Conservation (phyloP, 2,888 invertebrate species). For the Ecliptopera silaceata region DNA sequence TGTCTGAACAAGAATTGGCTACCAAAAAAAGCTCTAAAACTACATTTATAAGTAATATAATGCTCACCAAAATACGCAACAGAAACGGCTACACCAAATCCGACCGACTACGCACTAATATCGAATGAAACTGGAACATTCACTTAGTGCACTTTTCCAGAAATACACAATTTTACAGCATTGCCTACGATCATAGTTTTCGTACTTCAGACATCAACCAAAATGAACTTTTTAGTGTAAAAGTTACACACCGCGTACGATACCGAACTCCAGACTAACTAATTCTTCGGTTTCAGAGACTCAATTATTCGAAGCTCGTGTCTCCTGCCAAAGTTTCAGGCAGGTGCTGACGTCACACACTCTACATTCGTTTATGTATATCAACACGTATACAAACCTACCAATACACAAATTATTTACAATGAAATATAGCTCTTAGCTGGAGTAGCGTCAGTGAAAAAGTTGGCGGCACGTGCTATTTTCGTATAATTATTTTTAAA, state of each 20-base stretch:
- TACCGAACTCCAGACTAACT: constrained; percentile 76
- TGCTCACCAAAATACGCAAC: constrained; percentile 12
- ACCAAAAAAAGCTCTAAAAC: too few species aligned
- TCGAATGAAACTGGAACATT: constrained; percentile 15
- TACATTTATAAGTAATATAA: neutral
- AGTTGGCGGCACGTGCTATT: constrained; percentile 35
- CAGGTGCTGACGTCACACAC: constrained; percentile 76
- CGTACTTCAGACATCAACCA: constrained; percentile 8
- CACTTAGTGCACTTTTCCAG: constrained; percentile 19
- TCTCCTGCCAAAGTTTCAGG: constrained; percentile 80
- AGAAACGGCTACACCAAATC: constrained; percentile 7
- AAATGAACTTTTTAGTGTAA: constrained; percentile 9
- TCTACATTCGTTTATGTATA: constrained; percentile 59
- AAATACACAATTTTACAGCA: constrained; percentile 20
- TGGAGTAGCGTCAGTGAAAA: constrained; percentile 52
- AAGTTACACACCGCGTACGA: constrained; percentile 52
- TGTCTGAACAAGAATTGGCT: too few species aligned
- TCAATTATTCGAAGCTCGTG: constrained; percentile 74
- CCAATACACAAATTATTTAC: constrained; percentile 62
- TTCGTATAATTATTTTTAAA: constrained; percentile 30
- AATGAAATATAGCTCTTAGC: constrained; percentile 61
- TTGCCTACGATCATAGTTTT: neutral
- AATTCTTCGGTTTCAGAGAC: constrained; percentile 70
- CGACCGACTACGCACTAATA: constrained; percentile 8
- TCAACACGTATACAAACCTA: constrained; percentile 57